phyloP scores from a whole-genome alignment of 2,888 invertebrate genomes.

The Ptychoptera contaminata region DNA sequence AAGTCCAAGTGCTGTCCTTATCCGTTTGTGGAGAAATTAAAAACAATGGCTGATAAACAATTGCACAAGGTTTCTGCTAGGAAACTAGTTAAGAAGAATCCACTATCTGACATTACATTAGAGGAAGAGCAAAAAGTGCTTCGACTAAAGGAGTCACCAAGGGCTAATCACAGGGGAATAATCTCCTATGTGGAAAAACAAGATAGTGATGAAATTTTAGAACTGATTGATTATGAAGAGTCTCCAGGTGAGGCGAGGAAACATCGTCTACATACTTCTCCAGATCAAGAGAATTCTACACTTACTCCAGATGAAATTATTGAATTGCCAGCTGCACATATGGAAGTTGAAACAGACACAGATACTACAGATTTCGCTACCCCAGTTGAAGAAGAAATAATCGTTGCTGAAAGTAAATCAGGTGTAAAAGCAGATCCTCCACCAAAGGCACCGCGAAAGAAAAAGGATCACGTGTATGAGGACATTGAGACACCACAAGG shows the following conservation, averaged over 20 bases:
- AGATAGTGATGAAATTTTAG: slow-evolving; percentile 30
- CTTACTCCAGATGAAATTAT: slow-evolving; percentile 29
- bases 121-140: slow-evolving; percentile 40
- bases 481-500: slow-evolving; percentile 32
- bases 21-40: slow-evolving; percentile 46
- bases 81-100: slow-evolving; percentile 31
- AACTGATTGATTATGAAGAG: slow-evolving; percentile 29
- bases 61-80: slow-evolving; percentile 35
- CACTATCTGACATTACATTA: slow-evolving; percentile 20
- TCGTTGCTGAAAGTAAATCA: slow-evolving; percentile 26
- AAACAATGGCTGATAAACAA: slow-evolving; percentile 45
- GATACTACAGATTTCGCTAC: slow-evolving; percentile 21
- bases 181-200: slow-evolving; percentile 31
- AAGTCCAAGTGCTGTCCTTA: slow-evolving; percentile 36
- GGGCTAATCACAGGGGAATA: slow-evolving; percentile 35
- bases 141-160: slow-evolving; percentile 42
- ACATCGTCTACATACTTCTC: slow-evolving; percentile 11
- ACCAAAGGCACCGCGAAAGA: slow-evolving; percentile 31
- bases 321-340: not conserved
- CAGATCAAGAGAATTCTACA: slow-evolving; percentile 12
- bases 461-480: slow-evolving; percentile 46
- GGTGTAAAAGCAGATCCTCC: slow-evolving; percentile 11
- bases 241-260: slow-evolving; percentile 28
- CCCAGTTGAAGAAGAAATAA: slow-evolving; percentile 15
- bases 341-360: slow-evolving; percentile 1